Evolutionary conservation across 1,140 invertebrate genomes (phyloP), one percentile per base, ranked within the genome.

Genomic region (Chionoecetes opilio): DNA sequence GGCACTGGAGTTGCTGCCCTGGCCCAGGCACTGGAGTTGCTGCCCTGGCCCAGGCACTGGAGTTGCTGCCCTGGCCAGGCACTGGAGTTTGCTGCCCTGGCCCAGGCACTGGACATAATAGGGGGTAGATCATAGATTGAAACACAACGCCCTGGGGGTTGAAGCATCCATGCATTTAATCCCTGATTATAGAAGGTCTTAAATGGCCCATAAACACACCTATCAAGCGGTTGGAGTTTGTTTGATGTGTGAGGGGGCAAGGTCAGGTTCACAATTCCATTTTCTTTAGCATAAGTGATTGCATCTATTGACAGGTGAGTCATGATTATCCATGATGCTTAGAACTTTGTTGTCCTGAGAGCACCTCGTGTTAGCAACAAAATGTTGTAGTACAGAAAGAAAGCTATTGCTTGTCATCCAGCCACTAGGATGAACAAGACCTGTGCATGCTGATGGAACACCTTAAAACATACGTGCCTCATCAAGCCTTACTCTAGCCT

Each of bases 101-200:
- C 88, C 88, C 88, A 90, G 38, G 88, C 35, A 90, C 35, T 90
- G 35, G 35, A 38, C 38, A 90, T 41, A n/a, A 90, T 46, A 38
- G 88, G 88, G 38, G 6, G 17, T 5, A 90, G 38, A 41, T 90
- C 88, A 90, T 90, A 90, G 88, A 90, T 90, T 37, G 88, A 37
- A 9, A 38, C 38, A 46, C 35, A 46, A 90, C 35, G 38, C n/a
- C 88, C 88, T 5, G 35, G 88, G 38, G 38, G 11, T 46, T 90
- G 35, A 5, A 90, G 88, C 88, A 90, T 90, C 88, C 88, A 90
- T 90, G 88, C 88, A 90, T 90, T 90, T 17, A 90, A 31, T 46
- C 35, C 88, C 31, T 90, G 88, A 90, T 90, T 90, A 9, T 41
- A 90, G 31, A 38, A 90, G 5, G 88, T 90, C 38, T 90, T 90